Base-by-base conservation (phyloP, 2,888 invertebrate species). In the Idaea biselata region DNA sequence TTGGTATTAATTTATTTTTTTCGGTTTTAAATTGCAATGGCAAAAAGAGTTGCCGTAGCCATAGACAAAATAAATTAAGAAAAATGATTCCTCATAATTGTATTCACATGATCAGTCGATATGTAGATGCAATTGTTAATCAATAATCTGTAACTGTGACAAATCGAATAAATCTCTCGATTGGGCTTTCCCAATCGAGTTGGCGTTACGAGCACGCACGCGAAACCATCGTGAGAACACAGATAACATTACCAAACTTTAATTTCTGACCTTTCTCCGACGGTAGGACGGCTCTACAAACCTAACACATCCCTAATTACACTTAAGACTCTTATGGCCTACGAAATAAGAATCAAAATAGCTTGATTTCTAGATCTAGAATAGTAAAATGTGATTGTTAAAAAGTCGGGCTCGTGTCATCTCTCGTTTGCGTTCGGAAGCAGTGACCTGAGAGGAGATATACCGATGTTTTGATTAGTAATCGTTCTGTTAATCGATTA, bases 401-500 rank as follows among this genome's bases (percentile, higher is more conserved):
- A 68, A 77, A 85, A 86, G 75, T 82, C 84, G 83, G 81, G 83
- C 84, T 82, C 84, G 79, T 84, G 91, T 91, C 91, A 82, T 83
- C 81, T 78, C 83, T 81, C 80, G 83, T 91, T 90, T 91, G 79
- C 82, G 83, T 84, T 86, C 87, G 78, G 89, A 90, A 88, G 90
- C 90, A 80, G 79, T 89, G 91, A 91, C 91, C 91, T 87, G 89
- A 77, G 82, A 53, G 62, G 71, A 78, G 76, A 73, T 75, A 73
- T 74, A 70, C 73, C 81, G 83, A 84, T 89, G 89, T 90, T 91
- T 89, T 91, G 91, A 92, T 92, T 91, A 87, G 84, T 82, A 44
- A 44, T 44, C 44, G 44, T 7, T 72, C 87, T 89, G 90, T 88
- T 89, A 89, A 91, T 90, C 90, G 89, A 91, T 91, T 91, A 90